These are phyloP conservation scores for Ochropacha duplaris DNA, from an alignment of 2,888 invertebrate species.

Conservation along the genomic window DNA sequence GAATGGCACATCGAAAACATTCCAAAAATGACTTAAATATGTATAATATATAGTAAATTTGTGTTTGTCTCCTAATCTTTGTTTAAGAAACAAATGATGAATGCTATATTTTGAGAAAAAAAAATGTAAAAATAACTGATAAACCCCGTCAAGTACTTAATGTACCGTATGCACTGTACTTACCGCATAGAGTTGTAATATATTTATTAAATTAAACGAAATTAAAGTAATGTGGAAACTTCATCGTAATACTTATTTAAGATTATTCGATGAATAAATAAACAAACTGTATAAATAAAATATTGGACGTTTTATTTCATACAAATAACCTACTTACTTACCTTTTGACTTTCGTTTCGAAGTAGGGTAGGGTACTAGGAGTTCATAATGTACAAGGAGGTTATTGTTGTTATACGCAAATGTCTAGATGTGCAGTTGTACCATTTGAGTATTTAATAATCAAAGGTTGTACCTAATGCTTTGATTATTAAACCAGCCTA, in stretches of 20 bases:
- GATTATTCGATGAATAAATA: conserved; percentile 76
- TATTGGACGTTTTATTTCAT: conserved; percentile 36
- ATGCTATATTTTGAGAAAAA: not conserved
- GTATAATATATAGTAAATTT: conserved; percentile 2
- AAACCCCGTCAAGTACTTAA: conserved; percentile 20
- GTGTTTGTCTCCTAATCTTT: not conserved
- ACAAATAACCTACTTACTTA: not conserved
- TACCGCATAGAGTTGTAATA: conserved; percentile 67
- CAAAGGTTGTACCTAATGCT: too few species aligned
- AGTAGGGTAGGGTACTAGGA: too few species aligned
- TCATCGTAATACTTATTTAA: conserved; percentile 63
- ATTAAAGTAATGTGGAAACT: conserved; percentile 40
- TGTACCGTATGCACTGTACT: conserved; percentile 33
- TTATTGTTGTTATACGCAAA: too few species aligned
- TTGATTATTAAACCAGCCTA: too few species aligned
- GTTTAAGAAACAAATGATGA: conserved; percentile 4
- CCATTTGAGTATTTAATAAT: too few species aligned
- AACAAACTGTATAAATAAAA: conserved; percentile 67
- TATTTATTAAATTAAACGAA: conserved; percentile 65
- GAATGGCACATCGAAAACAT: conserved; percentile 56
- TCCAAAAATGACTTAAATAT: conserved; percentile 28
- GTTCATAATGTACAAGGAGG: not conserved
- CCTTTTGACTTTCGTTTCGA: too few species aligned
- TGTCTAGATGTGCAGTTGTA: too few species aligned
- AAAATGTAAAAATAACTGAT: not conserved